Evolutionary conservation across 2,113 vertebrate genomes (phyloP).

Genomic region (Caracal caracal): DNA sequence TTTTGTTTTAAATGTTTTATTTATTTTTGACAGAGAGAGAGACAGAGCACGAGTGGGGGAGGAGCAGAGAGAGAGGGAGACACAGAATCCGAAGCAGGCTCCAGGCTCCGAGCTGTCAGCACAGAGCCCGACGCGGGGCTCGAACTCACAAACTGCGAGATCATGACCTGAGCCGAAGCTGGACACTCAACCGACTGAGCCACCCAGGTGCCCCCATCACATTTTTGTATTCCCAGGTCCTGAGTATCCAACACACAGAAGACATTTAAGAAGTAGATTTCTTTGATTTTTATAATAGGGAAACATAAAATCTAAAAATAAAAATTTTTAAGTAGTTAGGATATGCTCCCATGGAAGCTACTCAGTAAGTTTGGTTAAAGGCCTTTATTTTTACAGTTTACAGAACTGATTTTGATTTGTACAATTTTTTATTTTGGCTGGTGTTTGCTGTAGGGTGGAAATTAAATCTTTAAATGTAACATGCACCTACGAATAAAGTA

Average conservation of each 20-base stretch:
- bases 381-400: constrained; percentile 33
- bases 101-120: too few species aligned
- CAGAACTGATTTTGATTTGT: constrained; percentile 44
- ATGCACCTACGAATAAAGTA: neutral
- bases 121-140: too few species aligned
- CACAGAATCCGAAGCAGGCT: too few species aligned
- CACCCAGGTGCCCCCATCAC: neutral
- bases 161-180: too few species aligned
- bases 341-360: neutral
- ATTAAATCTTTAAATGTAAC: constrained; percentile 55
- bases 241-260: neutral
- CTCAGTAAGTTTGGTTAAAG: constrained; percentile 15
- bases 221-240: neutral
- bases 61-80: too few species aligned
- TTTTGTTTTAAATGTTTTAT: neutral
- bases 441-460: neutral
- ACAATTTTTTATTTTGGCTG: neutral
- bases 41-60: too few species aligned
- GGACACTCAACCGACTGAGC: too few species aligned
- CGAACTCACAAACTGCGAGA: too few species aligned
- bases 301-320: constrained; percentile 40
- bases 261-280: neutral
- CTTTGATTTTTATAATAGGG: neutral
- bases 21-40: too few species aligned
- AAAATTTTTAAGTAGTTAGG: neutral